Evolutionary conservation across 64 coral and sea anemone species (phyloP), one percentile per base, ranked within the genome.

Genomic region (Stichodactyla mertensii): DNA sequence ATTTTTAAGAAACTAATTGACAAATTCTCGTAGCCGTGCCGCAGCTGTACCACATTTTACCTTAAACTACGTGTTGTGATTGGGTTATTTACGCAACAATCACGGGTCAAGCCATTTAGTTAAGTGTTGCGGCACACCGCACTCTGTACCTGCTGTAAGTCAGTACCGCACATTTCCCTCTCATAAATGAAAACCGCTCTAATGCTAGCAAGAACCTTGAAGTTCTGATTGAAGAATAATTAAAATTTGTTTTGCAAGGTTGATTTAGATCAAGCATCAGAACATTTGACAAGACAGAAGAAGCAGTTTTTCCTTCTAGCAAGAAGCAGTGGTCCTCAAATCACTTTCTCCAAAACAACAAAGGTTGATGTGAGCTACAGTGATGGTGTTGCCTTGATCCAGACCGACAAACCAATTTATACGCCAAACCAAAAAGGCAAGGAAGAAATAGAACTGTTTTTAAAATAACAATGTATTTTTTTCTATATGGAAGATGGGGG

Each of bases 341-440:
- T 15, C 59, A 5, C 5, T 69, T 22, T 20, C 4, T 20, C 6
- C 4, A 84, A 93, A 64, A 84, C 87, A 26, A 82, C 67, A 14
- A 87, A 87, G 16, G 86, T 93, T 52, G n/a, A 83, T 0, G 24
- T 93, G 52, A 93, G 88, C 85, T 87, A 77, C 88, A 80, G 54
- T 71, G 66, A 90, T 74, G 81, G 93, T 52, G 55, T 93, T 51
- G 83, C 85, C 5, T 77, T 88, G 22, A 91, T 94, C 74, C 89
- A 94, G 82, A 94, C 89, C 18, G 89, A 88, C 71, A 91, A 94
- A 82, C 89, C 93, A 2, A 90, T 91, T 45, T 91, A 94, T 57
- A 94, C 93, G 4, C 86, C 86, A 19, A 81, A 79, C 18, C 93
- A 88, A 62, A 66, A 20, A 55, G 93, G 93, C 88, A 81, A 27